phyloP scores from a whole-genome alignment of 2,797 vertebrate species.

The Clarias fuscus region DNA sequence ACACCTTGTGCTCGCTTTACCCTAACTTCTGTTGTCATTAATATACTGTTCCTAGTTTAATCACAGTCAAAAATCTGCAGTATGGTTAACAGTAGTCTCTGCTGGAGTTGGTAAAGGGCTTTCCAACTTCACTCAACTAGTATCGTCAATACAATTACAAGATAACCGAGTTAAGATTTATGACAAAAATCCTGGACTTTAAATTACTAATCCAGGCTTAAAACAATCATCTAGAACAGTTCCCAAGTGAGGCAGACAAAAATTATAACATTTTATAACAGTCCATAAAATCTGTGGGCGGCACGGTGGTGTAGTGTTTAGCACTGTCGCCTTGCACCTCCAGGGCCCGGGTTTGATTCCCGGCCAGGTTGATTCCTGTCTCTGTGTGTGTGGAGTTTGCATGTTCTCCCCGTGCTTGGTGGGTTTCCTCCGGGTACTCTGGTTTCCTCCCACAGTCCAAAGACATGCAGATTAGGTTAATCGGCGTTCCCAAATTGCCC shows the following conservation, averaged over 20 bases:
- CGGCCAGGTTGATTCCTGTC: too few species aligned
- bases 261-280: neutral
- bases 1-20: neutral
- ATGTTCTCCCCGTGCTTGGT: too few species aligned
- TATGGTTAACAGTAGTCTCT: neutral
- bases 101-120: neutral
- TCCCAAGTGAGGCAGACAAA: neutral
- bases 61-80: neutral
- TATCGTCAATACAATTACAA: neutral
- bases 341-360: too few species aligned
- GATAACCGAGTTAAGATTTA: neutral
- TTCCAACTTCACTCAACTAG: neutral
- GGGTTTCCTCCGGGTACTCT: too few species aligned
- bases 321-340: too few species aligned
- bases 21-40: neutral
- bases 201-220: neutral
- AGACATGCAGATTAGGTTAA: too few species aligned
- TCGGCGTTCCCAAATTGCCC: too few species aligned
- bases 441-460: too few species aligned
- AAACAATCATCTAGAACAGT: neutral
- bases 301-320: too few species aligned
- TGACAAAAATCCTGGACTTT: neutral
- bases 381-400: too few species aligned
- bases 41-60: neutral
- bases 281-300: too few species aligned